phyloP scores from a whole-genome alignment of 53 echinoderm and acorn worm species.

The Astropecten irregularis region DNA sequence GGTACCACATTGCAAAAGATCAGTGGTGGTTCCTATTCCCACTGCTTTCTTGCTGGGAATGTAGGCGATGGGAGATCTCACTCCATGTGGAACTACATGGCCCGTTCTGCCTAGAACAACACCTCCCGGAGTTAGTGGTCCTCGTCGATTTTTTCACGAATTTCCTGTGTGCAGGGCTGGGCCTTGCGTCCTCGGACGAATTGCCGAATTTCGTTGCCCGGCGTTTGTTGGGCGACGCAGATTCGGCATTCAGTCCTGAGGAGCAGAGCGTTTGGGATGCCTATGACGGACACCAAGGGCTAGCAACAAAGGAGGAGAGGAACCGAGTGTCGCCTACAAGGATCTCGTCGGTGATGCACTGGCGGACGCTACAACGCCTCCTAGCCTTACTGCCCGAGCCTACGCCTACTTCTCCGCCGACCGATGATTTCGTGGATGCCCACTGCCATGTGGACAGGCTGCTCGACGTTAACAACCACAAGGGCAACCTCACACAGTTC shows the following conservation, averaged over 20 bases:
- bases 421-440: neutral
- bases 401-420: neutral
- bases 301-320: neutral
- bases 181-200: neutral
- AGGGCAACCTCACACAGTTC: neutral
- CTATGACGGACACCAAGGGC: too few relatives aligned
- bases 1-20: slow-evolving; percentile 10
- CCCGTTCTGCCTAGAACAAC: neutral
- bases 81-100: neutral
- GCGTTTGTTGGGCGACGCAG: too few relatives aligned
- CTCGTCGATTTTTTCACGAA: too few relatives aligned
- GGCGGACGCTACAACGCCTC: neutral
- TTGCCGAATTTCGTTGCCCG: neutral
- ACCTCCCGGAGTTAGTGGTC: neutral
- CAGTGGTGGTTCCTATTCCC: slow-evolving; percentile 16
- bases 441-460: neutral
- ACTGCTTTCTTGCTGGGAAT: neutral
- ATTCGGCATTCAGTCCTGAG: too few relatives aligned
- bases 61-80: neutral
- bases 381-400: neutral
- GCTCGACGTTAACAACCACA: neutral
- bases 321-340: neutral
- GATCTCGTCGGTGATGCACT: neutral
- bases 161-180: neutral
- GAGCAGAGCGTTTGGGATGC: too few relatives aligned